These are phyloP conservation scores for Mormyrus iriodes DNA, from an alignment of 2,113 vertebrate species.

Conservation along the genomic window DNA sequence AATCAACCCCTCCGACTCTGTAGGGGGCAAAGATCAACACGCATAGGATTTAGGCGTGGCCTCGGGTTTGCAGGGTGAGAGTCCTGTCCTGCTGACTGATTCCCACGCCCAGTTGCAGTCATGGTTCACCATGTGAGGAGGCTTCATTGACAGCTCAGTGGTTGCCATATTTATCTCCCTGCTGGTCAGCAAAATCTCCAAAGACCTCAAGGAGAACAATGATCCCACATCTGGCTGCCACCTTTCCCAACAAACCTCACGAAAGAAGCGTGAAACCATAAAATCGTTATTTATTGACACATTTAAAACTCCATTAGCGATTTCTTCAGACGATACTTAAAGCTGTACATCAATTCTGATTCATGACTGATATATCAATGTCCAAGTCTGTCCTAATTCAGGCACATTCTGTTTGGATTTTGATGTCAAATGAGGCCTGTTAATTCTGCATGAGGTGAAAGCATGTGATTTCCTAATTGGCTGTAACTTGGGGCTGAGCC, in stretches of 20 bases:
- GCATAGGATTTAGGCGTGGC: slow-evolving; percentile 19
- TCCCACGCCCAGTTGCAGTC: background rate
- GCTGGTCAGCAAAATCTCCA: background rate
- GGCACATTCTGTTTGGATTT: background rate
- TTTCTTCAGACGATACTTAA: background rate
- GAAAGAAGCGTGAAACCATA: background rate
- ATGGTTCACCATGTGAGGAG: background rate
- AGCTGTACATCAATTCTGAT: background rate
- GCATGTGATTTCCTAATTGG: background rate
- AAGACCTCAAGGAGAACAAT: background rate
- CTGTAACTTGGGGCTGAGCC: background rate
- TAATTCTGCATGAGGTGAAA: background rate
- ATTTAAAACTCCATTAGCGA: background rate
- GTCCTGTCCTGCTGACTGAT: background rate
- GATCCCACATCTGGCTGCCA: background rate
- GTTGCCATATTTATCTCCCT: background rate
- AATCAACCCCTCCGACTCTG: background rate
- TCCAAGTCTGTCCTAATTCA: background rate
- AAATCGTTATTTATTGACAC: background rate
- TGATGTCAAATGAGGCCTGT: background rate
- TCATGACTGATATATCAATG: background rate
- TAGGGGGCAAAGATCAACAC: slow-evolving; percentile 32
- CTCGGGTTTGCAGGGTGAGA: background rate
- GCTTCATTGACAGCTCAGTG: too few species aligned
- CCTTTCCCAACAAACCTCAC: background rate